A percentile compares a stretch with the other conserved stretches of the same genome.
Evolutionary conservation across 2,797 vertebrate species (phyloP).

Genomic region (Gymnoscopelus braueri): DNA sequence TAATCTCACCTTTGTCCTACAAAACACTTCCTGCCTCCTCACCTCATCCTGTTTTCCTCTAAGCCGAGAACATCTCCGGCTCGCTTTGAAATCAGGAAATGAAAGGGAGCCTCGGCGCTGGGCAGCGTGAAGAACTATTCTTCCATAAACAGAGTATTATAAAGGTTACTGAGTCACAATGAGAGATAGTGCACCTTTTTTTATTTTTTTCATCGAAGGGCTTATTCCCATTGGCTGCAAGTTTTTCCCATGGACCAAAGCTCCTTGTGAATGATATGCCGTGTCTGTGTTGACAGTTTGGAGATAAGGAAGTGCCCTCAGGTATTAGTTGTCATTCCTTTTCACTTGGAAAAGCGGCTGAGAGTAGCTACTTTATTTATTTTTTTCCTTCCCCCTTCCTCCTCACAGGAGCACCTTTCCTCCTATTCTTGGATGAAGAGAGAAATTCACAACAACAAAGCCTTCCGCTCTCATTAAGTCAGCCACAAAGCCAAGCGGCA

Average conservation of each 20-base stretch:
- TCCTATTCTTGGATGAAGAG: conserved; percentile 81
- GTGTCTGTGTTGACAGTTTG: conserved; percentile 90
- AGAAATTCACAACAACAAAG: conserved; percentile 88
- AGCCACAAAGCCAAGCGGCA: conserved; percentile 75
- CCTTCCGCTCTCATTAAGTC: conserved; percentile 84
- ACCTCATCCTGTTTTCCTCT: conserved; percentile 71
- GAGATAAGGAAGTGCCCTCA: conserved; percentile 89
- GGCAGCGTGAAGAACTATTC: conserved; percentile 65
- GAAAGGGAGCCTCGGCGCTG: conserved; percentile 70
- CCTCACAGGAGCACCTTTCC: conserved; percentile 83
- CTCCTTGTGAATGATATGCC: conserved; percentile 85
- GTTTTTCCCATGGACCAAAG: conserved; percentile 74
- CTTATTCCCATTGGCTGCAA: conserved; percentile 77
- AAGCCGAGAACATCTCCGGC: conserved; percentile 75
- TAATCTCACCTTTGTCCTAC: conserved; percentile 74
- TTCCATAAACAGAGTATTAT: conserved; percentile 72
- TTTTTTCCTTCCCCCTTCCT: conserved; percentile 29
- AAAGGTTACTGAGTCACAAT: conserved; percentile 72
- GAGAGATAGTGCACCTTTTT: conserved; percentile 67
- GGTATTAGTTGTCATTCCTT: conserved; percentile 92
- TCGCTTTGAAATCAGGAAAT: conserved; percentile 78
- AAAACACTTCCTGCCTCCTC: conserved; percentile 73
- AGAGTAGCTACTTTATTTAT: conserved; percentile 69
- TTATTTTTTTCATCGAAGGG: conserved; percentile 61
- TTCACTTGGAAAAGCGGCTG: conserved; percentile 76